Evolutionary conservation across 2,113 vertebrate species (phyloP).

Genomic region (Empidonax traillii): DNA sequence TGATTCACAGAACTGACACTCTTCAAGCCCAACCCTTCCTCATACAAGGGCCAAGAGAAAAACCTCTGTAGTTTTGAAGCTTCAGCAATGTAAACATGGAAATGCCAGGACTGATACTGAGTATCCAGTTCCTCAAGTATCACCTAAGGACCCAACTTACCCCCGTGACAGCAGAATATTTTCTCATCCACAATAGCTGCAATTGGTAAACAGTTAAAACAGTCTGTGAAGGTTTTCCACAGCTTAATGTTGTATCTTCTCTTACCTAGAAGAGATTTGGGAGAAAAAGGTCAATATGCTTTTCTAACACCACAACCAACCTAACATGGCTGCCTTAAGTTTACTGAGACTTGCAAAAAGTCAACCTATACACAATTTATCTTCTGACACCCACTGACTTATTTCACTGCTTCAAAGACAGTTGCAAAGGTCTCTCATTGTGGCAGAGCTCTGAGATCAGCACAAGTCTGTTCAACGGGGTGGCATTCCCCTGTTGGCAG

Average conservation of each 20-base stretch:
- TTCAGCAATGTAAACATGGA: neutral
- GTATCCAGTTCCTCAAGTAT: neutral
- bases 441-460: neutral
- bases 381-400: neutral
- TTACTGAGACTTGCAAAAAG: neutral
- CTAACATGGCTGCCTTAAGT: neutral
- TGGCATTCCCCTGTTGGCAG: neutral
- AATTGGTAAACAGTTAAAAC: conserved; percentile 98
- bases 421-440: neutral
- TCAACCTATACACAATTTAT: neutral
- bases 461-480: neutral
- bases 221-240: conserved; percentile 99
- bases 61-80: neutral
- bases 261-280: conserved; percentile 82
- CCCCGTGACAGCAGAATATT: conserved; percentile 98
- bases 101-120: neutral
- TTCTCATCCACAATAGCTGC: conserved; percentile 98
- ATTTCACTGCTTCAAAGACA: neutral
- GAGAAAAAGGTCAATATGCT: neutral
- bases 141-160: conserved; percentile 65
- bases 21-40: neutral
- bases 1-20: neutral
- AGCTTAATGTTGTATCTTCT: conserved; percentile 98
- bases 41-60: neutral
- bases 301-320: neutral